Conservation (phyloP, 2,888 invertebrate species). For the Agrilus biguttatus region DNA sequence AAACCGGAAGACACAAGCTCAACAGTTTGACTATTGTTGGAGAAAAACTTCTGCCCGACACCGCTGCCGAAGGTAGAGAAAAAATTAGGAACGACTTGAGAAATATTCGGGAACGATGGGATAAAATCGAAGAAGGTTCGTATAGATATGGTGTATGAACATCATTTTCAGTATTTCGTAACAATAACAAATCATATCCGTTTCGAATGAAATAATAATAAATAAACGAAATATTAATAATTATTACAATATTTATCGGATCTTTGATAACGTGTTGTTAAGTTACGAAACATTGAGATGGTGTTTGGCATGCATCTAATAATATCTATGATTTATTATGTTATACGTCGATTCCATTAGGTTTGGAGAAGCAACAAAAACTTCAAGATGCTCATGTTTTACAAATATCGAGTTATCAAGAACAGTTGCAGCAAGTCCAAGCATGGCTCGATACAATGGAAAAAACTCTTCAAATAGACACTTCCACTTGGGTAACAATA, state of each 20-base stretch:
- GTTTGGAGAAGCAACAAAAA: conserved; percentile 69
- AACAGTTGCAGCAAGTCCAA: conserved; percentile 65
- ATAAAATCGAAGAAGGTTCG: conserved; percentile 61
- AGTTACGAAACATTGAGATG: too few relatives aligned
- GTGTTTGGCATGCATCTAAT: too few relatives aligned
- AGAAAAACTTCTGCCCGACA: conserved; percentile 84
- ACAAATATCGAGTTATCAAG: conserved; percentile 76
- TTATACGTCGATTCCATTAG: conserved; percentile 7
- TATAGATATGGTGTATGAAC: background rate
- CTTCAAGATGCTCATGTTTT: conserved; percentile 69
- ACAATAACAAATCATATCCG: too few relatives aligned
- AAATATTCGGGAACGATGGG: conserved; percentile 73
- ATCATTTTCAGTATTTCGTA: too few relatives aligned
- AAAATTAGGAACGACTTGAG: conserved; percentile 73
- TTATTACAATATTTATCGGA: too few relatives aligned
- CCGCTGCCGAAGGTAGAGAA: conserved; percentile 83
- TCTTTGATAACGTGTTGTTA: too few relatives aligned
- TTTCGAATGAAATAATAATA: too few relatives aligned
- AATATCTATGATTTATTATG: too few relatives aligned
- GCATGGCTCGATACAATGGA: conserved; percentile 82
- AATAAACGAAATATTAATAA: too few relatives aligned
- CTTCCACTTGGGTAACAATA: conserved; percentile 57
- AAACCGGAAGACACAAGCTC: conserved; percentile 70
- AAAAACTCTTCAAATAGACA: conserved; percentile 58
- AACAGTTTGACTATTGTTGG: conserved; percentile 60